A percentile compares a stretch with the other conserved stretches of the same genome.
Conservation (phyloP, 2,797 vertebrate species). For the Nannoperca australis region DNA sequence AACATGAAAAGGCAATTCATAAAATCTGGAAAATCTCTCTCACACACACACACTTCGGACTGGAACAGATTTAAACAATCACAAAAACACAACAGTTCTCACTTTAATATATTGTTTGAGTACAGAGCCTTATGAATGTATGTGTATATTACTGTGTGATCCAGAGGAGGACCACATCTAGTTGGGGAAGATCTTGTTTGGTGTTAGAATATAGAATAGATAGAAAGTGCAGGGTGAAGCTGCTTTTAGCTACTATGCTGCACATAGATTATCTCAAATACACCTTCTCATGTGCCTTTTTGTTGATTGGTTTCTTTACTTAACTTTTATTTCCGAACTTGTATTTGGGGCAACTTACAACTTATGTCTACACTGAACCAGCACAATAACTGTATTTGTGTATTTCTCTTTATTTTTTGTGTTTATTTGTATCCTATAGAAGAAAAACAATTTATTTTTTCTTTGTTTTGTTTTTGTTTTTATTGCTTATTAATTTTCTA, state of each 20-base stretch:
- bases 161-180: not conserved
- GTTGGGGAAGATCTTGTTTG: not conserved
- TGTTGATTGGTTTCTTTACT: not conserved
- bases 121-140: not conserved
- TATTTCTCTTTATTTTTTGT: too few relatives aligned
- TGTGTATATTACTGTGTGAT: constrained; percentile 5
- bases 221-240: not conserved
- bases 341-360: not conserved
- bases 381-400: too few relatives aligned
- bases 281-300: not conserved
- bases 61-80: constrained; percentile 17
- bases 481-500: too few relatives aligned
- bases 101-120: constrained; percentile 13
- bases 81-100: not conserved
- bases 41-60: not conserved
- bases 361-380: too few relatives aligned
- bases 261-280: not conserved
- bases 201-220: not conserved
- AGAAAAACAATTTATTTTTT: too few relatives aligned
- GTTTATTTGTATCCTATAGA: not conserved
- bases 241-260: not conserved
- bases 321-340: not conserved
- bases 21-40: too few relatives aligned
- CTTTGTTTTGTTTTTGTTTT: too few relatives aligned
- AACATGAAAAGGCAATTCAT: too few relatives aligned